Percentiles rank a stretch among this genome's conserved stretches.
phyloP scores from a whole-genome alignment of 2,113 vertebrate genomes.

The Rhinopomastus cyanomelas region DNA sequence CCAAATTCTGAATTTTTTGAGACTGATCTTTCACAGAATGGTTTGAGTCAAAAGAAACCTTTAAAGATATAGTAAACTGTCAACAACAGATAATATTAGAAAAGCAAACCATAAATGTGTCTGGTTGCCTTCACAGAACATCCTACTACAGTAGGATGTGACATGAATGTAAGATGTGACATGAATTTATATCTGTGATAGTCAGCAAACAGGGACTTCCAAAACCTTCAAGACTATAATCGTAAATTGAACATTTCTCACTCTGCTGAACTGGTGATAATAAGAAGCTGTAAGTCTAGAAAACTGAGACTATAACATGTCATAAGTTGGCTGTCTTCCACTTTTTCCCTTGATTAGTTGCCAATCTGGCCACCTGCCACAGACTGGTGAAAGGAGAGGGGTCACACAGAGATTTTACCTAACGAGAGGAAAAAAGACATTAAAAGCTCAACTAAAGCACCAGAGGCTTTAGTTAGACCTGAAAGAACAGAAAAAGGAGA shows the following conservation, averaged over 20 bases:
- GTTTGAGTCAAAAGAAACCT: too few relatives aligned
- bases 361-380: background rate
- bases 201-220: background rate
- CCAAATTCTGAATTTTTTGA: background rate
- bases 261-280: constrained; percentile 22
- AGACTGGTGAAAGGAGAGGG: background rate
- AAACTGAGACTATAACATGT: constrained; percentile 9
- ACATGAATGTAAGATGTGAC: background rate
- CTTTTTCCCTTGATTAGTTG: constrained; percentile 1
- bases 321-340: background rate
- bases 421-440: background rate
- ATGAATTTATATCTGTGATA: background rate
- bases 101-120: background rate
- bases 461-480: background rate
- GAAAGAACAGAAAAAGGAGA: background rate
- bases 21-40: background rate
- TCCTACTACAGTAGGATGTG: background rate
- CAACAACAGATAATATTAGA: background rate
- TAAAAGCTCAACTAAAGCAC: background rate
- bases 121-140: background rate
- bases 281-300: constrained; percentile 5
- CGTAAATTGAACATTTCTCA: constrained; percentile 21
- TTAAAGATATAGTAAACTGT: background rate
- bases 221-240: background rate
- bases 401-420: background rate